Base-by-base conservation (phyloP, 1,140 invertebrate genomes). In the Colletes gigas region DNA sequence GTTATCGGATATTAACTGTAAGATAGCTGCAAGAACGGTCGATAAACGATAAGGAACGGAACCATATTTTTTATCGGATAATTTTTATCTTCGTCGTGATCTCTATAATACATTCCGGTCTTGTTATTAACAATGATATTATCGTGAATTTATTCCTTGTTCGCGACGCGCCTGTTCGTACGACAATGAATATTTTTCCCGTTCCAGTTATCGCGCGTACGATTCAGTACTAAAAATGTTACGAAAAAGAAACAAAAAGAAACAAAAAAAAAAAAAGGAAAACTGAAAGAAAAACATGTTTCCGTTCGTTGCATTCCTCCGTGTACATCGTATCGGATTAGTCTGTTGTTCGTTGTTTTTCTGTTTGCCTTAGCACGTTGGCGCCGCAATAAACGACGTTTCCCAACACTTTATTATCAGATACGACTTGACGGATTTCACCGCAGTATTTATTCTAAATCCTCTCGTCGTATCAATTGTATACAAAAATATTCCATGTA, bases 361-460 rank as follows among this genome's bases (percentile, higher is more conserved):
- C 39, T 3, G 68, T 86, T 83, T 76, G 74, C 30, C 54, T 82
- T 47, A 52, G 21, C 50, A 30, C 3, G 39, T n/a, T 81, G 84
- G 81, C 77, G 77, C 81, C 81, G 59, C 50, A 44, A 50, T 57
- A 70, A 78, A 78, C 50, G 4, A n/a, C 55, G 19, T 15, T 57
- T 14, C 17, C 15, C 54, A 41, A 21, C 21, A 44, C 10, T 0
- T 73, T 41, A 80, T 87, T 87, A 87, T 87, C 85, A 81, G 85
- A 85, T 78, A 85, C 10, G 47, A 54, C n/a, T 39, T 57, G 2
- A 19, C 59, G 3, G 55, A 68, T 41, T 75, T 47, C 7, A 55
- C 39, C 15, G n/a, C 14, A 12, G 39, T 30, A 78, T 86, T 83
- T 83, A 69, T 81, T 86, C 7, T 69, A 78, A 86, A 83, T 86